phyloP scores from a whole-genome alignment of 2,888 invertebrate genomes.

The Plagiodera versicolora region DNA sequence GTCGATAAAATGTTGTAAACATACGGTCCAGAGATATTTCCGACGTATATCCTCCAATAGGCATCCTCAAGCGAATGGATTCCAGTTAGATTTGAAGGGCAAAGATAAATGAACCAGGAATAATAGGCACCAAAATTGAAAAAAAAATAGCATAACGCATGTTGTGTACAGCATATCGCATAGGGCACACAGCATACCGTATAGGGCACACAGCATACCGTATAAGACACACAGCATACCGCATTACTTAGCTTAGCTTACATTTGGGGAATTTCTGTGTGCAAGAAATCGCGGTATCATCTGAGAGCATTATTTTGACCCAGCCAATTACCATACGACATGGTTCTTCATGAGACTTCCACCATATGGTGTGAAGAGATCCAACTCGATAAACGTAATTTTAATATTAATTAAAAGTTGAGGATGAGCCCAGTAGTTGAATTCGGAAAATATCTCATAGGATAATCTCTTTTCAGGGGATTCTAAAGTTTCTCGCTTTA shows the following conservation, averaged over 20 bases:
- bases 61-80: neutral
- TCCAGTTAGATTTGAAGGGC: no score
- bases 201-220: no score
- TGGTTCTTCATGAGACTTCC: neutral
- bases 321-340: neutral
- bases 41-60: neutral
- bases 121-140: no score
- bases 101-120: no score
- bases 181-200: no score
- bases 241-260: no score
- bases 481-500: slow-evolving; percentile 34
- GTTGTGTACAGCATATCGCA: no score
- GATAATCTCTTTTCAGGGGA: slow-evolving; percentile 31
- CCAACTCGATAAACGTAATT: slow-evolving; percentile 16
- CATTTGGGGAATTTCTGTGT: no score
- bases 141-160: no score
- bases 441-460: slow-evolving; percentile 29
- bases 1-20: neutral
- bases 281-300: no score
- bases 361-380: neutral
- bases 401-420: slow-evolving; percentile 28
- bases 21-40: neutral
- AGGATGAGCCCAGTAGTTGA: slow-evolving; percentile 18
- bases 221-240: no score
- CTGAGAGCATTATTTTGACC: no score